A percentile compares a stretch with the other conserved stretches of the same genome.
These are phyloP conservation scores for Rafetus swinhoei DNA, from an alignment of 2,113 vertebrate genomes.

Conservation along the genomic window DNA sequence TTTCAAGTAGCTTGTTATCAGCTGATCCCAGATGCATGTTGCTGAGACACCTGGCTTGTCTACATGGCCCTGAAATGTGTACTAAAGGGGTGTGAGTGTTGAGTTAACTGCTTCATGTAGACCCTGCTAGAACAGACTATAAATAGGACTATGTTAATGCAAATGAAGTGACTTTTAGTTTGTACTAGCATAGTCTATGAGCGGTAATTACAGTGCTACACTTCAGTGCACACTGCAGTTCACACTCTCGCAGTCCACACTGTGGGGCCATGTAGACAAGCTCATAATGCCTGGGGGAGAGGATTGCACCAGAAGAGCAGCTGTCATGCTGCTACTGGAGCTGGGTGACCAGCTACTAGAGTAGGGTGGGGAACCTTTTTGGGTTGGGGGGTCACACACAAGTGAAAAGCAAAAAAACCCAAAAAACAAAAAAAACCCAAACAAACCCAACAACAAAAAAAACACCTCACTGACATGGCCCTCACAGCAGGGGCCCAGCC, in stretches of 20 bases:
- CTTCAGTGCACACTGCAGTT: not conserved
- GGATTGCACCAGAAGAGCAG: not conserved
- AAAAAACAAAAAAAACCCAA: too few relatives aligned
- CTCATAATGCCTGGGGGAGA: not conserved
- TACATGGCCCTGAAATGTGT: not conserved
- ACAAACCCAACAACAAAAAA: too few relatives aligned
- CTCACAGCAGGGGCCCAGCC: too few relatives aligned
- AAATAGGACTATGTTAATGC: not conserved
- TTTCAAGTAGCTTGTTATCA: not conserved
- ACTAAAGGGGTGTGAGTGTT: not conserved
- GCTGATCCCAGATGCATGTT: not conserved
- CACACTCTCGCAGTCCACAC: not conserved
- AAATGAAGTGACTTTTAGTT: not conserved
- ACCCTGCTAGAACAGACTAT: not conserved
- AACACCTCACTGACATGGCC: too few relatives aligned
- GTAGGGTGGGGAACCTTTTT: too few relatives aligned
- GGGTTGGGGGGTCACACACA: too few relatives aligned
- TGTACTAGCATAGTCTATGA: not conserved
- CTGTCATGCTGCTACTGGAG: not conserved
- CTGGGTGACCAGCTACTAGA: not conserved
- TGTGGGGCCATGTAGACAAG: not conserved
- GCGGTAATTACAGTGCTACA: not conserved
- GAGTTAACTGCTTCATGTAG: not conserved
- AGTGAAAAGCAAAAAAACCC: too few relatives aligned
- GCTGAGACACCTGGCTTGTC: not conserved